These are phyloP conservation scores for Cheracebus regulus DNA, from an alignment of 2,797 vertebrate genomes.

Conservation along the genomic window DNA sequence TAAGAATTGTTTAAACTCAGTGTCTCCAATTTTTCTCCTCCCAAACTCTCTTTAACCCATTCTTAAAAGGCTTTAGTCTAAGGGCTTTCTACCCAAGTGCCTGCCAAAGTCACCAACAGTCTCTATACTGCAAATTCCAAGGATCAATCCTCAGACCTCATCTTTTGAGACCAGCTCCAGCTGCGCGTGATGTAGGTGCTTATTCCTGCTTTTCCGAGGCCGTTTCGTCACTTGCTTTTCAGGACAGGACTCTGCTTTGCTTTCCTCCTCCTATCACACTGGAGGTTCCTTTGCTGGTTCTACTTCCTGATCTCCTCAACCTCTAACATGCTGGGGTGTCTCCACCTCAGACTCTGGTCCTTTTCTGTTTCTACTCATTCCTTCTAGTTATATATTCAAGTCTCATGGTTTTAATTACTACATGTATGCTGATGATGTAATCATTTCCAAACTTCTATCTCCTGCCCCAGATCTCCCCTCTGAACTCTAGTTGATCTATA, in stretches of 20 bases:
- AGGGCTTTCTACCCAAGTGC: background rate
- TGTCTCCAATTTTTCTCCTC: background rate
- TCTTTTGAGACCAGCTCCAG: background rate
- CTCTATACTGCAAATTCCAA: background rate
- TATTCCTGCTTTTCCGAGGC: background rate
- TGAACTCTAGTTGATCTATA: background rate
- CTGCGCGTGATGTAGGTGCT: fast-evolving
- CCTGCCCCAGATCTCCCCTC: background rate
- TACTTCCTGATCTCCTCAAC: background rate
- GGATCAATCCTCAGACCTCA: background rate
- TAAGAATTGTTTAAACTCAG: background rate
- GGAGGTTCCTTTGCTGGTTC: background rate
- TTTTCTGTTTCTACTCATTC: background rate
- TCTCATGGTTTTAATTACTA: background rate
- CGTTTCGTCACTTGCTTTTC: background rate
- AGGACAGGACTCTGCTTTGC: background rate
- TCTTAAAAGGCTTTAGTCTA: background rate
- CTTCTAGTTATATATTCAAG: background rate
- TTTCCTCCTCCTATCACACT: background rate
- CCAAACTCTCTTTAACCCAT: background rate
- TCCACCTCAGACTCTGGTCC: background rate
- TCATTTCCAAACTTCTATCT: background rate
- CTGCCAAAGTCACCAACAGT: background rate
- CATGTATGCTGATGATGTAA: background rate
- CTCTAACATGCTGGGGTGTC: background rate